A percentile compares a stretch with the other conserved stretches of the same genome.
Evolutionary conservation across 2,113 vertebrate species (phyloP).

Genomic region (Notarius quadriscutis): DNA sequence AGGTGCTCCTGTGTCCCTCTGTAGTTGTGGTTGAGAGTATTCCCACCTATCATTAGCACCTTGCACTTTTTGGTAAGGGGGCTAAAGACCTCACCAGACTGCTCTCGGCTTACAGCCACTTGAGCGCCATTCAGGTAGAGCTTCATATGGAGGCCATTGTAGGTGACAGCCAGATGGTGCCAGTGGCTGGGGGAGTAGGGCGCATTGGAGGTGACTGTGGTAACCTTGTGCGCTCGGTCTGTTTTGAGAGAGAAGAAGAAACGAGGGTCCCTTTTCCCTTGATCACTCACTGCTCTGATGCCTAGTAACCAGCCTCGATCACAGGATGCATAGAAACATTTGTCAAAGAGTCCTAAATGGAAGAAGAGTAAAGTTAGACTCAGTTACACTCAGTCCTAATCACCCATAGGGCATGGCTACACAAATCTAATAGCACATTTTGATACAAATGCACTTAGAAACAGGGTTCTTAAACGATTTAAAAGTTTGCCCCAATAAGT

Average conservation of each 20-base stretch:
- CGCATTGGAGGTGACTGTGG: constrained; percentile 85
- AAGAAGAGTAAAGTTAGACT: constrained; percentile 47
- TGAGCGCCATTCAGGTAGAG: constrained; percentile 93
- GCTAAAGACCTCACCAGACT: constrained; percentile 93
- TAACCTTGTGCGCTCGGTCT: constrained; percentile 92
- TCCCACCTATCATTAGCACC: constrained; percentile 93
- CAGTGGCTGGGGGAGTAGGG: constrained; percentile 91
- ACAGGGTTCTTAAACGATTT: background rate
- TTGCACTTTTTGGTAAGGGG: constrained; percentile 93
- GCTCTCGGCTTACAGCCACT: constrained; percentile 87
- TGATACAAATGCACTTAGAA: background rate
- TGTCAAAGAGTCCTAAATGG: constrained; percentile 92
- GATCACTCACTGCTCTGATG: constrained; percentile 89
- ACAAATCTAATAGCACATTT: constrained; percentile 2
- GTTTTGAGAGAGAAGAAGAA: constrained; percentile 99
- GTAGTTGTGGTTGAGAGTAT: constrained; percentile 89
- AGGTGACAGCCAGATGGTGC: constrained; percentile 88
- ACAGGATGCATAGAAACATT: constrained; percentile 95
- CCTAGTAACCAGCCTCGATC: constrained; percentile 97
- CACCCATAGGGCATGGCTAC: background rate
- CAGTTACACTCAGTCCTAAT: background rate
- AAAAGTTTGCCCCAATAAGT: background rate
- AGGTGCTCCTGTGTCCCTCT: constrained; percentile 87
- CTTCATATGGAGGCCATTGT: constrained; percentile 87
- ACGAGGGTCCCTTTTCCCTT: constrained; percentile 90